Base-by-base conservation (phyloP, 2,888 invertebrate species). In the Ligdia adustata region DNA sequence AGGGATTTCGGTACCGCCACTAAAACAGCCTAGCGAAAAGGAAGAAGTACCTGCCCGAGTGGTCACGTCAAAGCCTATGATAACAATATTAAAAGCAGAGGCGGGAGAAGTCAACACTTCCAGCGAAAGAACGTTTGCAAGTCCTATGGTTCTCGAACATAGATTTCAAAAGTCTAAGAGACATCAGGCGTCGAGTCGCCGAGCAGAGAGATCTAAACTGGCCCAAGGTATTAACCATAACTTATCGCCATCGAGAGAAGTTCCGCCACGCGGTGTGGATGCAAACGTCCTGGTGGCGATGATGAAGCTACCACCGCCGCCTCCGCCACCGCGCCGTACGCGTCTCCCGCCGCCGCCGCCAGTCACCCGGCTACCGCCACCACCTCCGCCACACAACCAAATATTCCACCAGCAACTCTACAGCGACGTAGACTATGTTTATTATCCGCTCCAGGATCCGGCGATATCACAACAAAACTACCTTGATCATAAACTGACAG, bases 391-490 rank as follows among this genome's bases (percentile, higher is more conserved):
- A 0, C 97, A 96, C 72, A 94, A 97, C 52, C 96, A 96, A 55
- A 94, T 96, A 69, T 97, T 96, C 68, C 95, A 96, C 65, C 96
- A 96, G 69, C 97, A 97, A 72, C 91, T 97, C 44, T 96, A 96
- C 67, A 97, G 97, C 51, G 97, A 97, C 70, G 96, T 96, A 2
- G 97, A 97, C 80, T 97, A 96, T 70, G 97, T 97, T 4, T 96
- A 97, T 75, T 97, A 97, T 71, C 97, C 97, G 0, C 80, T 97
- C 52, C 97, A 97, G 82, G 97, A 97, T 80, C 97, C 97, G 5
- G 94, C 96, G 0, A 92, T 97, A 31, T 97, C 97, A 56, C 96
- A 96, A 72, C 97, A 97, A 77, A 97, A 97, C 75, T 97, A 97
- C 81, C 92, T 96, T 60, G 97, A 97, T 69, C 96, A 96, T 38